Base-by-base conservation (phyloP, 2,797 vertebrate genomes). In the Carapus acus region DNA sequence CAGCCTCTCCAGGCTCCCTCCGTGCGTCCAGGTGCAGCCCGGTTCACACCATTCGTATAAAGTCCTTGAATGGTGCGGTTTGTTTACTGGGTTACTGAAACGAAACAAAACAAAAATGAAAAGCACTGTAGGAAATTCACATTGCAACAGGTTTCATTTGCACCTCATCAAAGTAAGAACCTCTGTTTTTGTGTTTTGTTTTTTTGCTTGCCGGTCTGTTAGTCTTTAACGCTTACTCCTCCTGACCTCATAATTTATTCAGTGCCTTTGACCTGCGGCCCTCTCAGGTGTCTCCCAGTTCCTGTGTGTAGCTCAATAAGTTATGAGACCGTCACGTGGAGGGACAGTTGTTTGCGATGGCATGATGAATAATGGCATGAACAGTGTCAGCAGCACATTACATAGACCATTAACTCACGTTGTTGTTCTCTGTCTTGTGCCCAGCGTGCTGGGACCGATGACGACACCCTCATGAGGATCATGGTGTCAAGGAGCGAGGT, bases 401-500 rank as follows among this genome's bases (percentile, higher is more conserved):
- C 18, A 18, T 20, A 19, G 24, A 17, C 8, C 23, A 13, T 38
- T 41, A 36, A 33, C 27, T 42, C 12, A 3, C 19, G 41, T 6
- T 67, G 15, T 47, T 29, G 47, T 36, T 33, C 8, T 33, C 14
- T 3, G 15, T 29, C 47, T 19, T 24, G 3, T 45, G 14, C 43
- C 16, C 21, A 90, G 89, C 90, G 94, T 9, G 92, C 92, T 3
- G 94, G 94, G 27, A 99, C 96, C 0, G 93, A 97, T 56, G 94
- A 98, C 19, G 82, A 86, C 8, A 90, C 92, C 19, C 76, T 97
- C 78, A 94, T 91, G 76, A 88, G 93, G 74, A 83, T 94, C 24
- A 85, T 97, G 87, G 92, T 96, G 68, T 94, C 94, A 13, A 90
- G 96, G 76, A 96, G 94, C 22, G 96, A 99, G 79, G 59, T 85